Percentiles rank a stretch among this genome's conserved stretches.
These are phyloP conservation scores for Troides oblongomaculatus DNA, from an alignment of 2,888 invertebrate genomes.

Conservation along the genomic window DNA sequence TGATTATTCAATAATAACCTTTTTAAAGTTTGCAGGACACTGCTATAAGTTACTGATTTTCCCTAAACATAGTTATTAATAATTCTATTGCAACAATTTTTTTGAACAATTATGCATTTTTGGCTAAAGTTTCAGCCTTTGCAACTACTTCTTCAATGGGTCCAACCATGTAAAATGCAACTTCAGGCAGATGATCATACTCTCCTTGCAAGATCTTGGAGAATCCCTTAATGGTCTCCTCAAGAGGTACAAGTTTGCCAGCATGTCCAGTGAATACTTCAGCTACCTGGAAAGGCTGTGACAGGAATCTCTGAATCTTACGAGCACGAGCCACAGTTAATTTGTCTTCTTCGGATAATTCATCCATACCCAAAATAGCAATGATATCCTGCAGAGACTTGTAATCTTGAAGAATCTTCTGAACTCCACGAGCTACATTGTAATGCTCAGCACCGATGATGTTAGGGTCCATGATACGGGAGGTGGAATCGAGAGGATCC, in stretches of 20 bases:
- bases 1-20: conserved; percentile 25
- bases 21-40: conserved; percentile 20
- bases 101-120: conserved; percentile 42
- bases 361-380: conserved; percentile 92
- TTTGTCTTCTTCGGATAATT: conserved; percentile 97
- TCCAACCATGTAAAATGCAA: conserved; percentile 98
- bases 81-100: conserved; percentile 8
- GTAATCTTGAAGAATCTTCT: conserved; percentile 93
- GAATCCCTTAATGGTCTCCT: conserved; percentile 94
- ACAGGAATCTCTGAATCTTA: conserved; percentile 81
- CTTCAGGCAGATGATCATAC: conserved; percentile 93
- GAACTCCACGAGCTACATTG: conserved; percentile 93
- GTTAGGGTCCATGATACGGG: conserved; percentile 96
- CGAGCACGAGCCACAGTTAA: conserved; percentile 95
- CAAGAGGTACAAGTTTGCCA: conserved; percentile 91
- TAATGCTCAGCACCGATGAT: conserved; percentile 95
- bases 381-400: conserved; percentile 91
- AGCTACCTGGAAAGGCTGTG: conserved; percentile 92
- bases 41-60: conserved; percentile 25
- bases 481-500: conserved; percentile 96
- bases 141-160: conserved; percentile 92
- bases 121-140: conserved; percentile 89
- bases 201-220: conserved; percentile 89
- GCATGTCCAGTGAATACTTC: conserved; percentile 96
- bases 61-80: conserved; percentile 18